A percentile compares a stretch with the other conserved stretches of the same genome.
Conservation (phyloP, 2,113 vertebrate genomes). For the Toxostoma redivivum region DNA sequence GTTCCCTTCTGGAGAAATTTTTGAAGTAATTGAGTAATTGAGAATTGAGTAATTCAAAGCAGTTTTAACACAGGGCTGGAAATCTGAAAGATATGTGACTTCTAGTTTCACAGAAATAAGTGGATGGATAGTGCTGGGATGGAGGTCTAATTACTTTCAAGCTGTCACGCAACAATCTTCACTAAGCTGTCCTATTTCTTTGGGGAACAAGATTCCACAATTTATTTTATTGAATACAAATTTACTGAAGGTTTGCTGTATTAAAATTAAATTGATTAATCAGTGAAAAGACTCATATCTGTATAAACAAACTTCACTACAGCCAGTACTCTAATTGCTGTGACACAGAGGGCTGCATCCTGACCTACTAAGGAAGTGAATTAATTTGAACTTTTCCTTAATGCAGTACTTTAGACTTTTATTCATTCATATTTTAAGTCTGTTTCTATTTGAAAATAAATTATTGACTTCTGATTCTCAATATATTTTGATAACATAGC, state of each 20-base stretch:
- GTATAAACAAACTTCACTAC: neutral
- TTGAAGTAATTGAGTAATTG: no score
- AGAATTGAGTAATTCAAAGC: neutral
- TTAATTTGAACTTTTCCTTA: neutral
- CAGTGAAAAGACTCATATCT: neutral
- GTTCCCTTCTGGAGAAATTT: neutral
- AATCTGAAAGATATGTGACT: neutral
- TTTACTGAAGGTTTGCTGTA: neutral
- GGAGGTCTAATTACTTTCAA: neutral
- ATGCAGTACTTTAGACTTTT: neutral
- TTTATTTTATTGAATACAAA: neutral
- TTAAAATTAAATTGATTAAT: neutral
- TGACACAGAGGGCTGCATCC: neutral
- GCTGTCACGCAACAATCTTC: neutral
- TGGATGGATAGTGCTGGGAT: neutral
- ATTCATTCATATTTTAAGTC: neutral
- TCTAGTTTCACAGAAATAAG: neutral
- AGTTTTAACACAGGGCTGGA: neutral
- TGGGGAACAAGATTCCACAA: neutral
- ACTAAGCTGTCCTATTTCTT: neutral
- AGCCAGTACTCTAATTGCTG: neutral
- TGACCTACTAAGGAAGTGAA: neutral
- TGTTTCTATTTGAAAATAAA: neutral
- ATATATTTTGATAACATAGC: neutral
- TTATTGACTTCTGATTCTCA: neutral